These are phyloP conservation scores for Phyto melanocephala DNA, from an alignment of 2,888 invertebrate species.

Conservation along the genomic window DNA sequence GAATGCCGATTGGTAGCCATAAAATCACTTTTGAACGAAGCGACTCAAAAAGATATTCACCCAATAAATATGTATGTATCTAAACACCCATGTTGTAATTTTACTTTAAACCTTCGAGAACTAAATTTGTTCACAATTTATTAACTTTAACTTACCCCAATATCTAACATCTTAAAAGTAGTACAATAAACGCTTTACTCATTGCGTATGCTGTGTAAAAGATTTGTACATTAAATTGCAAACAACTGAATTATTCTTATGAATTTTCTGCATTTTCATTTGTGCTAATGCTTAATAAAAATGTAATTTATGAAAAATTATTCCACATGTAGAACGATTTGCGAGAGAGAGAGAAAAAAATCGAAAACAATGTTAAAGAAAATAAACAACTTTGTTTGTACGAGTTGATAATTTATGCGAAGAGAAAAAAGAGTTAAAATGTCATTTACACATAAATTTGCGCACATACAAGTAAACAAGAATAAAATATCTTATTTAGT, in stretches of 20 bases:
- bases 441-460: constrained; percentile 56
- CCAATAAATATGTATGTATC: too few relatives aligned
- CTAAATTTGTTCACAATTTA: too few relatives aligned
- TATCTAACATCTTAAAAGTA: constrained; percentile 1
- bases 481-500: too few relatives aligned
- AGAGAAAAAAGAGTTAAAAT: constrained; percentile 49
- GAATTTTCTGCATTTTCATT: constrained; percentile 60
- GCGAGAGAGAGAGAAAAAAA: neutral
- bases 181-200: neutral
- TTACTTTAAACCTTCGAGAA: too few relatives aligned
- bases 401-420: constrained; percentile 55
- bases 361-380: neutral
- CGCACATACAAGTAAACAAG: constrained; percentile 5
- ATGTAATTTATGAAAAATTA: constrained; percentile 58
- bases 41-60: too few relatives aligned
- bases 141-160: neutral
- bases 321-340: constrained; percentile 41
- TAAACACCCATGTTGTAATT: too few relatives aligned
- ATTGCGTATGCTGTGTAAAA: constrained; percentile 22
- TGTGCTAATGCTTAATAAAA: constrained; percentile 46
- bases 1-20: too few relatives aligned
- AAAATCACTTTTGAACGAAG: too few relatives aligned
- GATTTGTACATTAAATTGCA: constrained; percentile 5
- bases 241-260: constrained; percentile 45
- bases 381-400: neutral